Conservation (phyloP, 2,888 invertebrate species). For the Eurytoma californica region DNA sequence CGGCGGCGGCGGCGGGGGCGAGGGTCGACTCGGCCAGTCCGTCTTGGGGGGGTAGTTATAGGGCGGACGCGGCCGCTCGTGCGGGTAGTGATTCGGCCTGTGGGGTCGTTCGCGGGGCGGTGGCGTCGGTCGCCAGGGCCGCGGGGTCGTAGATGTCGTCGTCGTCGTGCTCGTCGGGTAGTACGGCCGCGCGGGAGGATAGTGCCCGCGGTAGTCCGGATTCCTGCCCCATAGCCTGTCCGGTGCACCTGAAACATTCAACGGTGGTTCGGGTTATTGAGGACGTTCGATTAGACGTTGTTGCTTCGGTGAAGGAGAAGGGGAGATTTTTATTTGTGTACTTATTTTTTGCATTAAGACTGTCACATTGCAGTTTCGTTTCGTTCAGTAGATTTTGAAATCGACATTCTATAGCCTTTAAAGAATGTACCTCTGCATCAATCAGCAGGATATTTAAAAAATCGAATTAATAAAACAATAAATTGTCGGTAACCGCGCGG, state of each 20-base stretch:
- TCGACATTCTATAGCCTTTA: too few relatives aligned
- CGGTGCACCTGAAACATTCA: conserved; percentile 66
- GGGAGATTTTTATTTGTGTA: too few relatives aligned
- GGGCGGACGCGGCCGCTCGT: conserved; percentile 62
- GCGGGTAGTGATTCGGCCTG: conserved; percentile 71
- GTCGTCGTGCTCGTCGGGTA: conserved; percentile 49
- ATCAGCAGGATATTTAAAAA: too few relatives aligned
- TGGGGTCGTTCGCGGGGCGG: conserved; percentile 56
- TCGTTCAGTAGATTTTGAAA: too few relatives aligned
- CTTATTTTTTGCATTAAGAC: too few relatives aligned
- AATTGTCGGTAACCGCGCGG: too few relatives aligned
- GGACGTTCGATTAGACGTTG: too few relatives aligned
- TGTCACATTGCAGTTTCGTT: too few relatives aligned
- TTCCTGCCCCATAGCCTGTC: conserved; percentile 70
- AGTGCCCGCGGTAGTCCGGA: conserved; percentile 61
- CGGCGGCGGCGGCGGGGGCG: conserved; percentile 54
- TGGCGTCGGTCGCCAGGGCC: not conserved
- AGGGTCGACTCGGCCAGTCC: conserved; percentile 61
- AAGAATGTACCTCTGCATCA: too few relatives aligned
- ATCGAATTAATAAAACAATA: too few relatives aligned
- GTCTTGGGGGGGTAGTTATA: conserved; percentile 67
- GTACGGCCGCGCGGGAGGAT: not conserved
- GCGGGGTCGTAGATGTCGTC: conserved; percentile 64
- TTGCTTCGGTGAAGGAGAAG: too few relatives aligned
- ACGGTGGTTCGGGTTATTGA: too few relatives aligned